Conservation (phyloP, 2,797 vertebrate genomes). For the Lacerta bilineata region DNA sequence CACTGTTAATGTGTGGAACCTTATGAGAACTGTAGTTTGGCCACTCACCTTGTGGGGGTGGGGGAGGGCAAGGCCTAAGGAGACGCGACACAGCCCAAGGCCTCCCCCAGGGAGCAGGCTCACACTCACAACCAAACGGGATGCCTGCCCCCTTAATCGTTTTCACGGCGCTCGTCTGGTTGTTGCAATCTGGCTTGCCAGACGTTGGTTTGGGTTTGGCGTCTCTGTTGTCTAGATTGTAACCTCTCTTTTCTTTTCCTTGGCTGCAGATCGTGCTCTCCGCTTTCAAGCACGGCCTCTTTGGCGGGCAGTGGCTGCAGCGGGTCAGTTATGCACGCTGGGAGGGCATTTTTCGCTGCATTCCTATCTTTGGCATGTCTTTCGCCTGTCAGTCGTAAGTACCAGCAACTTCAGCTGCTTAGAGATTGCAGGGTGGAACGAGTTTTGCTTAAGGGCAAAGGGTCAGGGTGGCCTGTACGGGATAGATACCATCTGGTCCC, state of each 20-base stretch:
- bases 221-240: slow-evolving; percentile 32
- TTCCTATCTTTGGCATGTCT: slow-evolving; percentile 99
- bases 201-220: not conserved
- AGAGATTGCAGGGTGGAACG: not conserved
- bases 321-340: slow-evolving; percentile 90
- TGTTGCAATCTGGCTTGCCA: slow-evolving; percentile 6
- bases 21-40: not conserved
- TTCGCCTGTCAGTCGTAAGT: slow-evolving; percentile 99
- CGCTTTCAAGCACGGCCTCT: slow-evolving; percentile 94
- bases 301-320: slow-evolving; percentile 92
- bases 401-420: slow-evolving; percentile 58
- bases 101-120: not conserved
- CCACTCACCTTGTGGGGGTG: not conserved
- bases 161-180: rapidly evolving
- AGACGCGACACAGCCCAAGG: not conserved
- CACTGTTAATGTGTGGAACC: not conserved
- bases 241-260: slow-evolving; percentile 60
- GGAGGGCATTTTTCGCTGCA: slow-evolving; percentile 98
- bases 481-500: slow-evolving; percentile 48
- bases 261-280: slow-evolving; percentile 91
- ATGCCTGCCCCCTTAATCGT: not conserved
- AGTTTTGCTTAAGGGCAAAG: slow-evolving; percentile 49
- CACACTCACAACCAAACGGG: not conserved
- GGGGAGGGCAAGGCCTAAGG: not conserved
- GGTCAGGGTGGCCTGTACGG: slow-evolving; percentile 51